Base-by-base conservation (phyloP, 2,888 invertebrate species). In the Nomada goodeniana region DNA sequence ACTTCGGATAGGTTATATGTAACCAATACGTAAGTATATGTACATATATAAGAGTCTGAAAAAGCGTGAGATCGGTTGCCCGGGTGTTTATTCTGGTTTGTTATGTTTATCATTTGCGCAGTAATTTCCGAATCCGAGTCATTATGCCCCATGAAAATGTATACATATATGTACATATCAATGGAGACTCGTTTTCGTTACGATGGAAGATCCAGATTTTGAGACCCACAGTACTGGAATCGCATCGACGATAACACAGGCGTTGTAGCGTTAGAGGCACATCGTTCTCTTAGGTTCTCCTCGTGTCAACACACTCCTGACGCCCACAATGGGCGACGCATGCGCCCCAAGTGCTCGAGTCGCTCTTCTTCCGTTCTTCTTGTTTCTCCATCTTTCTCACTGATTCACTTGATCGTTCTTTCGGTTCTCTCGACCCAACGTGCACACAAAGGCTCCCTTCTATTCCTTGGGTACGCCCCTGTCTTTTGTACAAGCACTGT, bases 241-340 rank as follows among this genome's bases (percentile, higher is more conserved):
- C 76, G 63, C 77, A 83, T 85, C 81, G 78, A 79, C 83, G 86
- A 85, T 80, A 85, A 86, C 85, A 80, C 85, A 64, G 75, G 78
- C 87, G 77, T 82, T 78, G 83, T 83, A 80, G 87, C 81, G 77
- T 84, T 85, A 82, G 83, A 83, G 82, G 72, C 80, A 77, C 83
- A 57, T 81, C 74, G 83, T 53, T 87, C 82, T 76, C 68, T 85
- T 65, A 67, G 64, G 57, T 63, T 82, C 73, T 69, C 81, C 73
- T 69, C 81, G 82, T 88, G 88, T 88, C 88, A 88, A 86, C 88
- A 88, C 86, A 81, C 86, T 86, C 86, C 78, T 86, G 81, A 89
- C 88, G 85, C 88, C 86, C 86, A 88, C 87, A 67, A 86, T 68
- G 85, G 73, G 80, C 86, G 82, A 88, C 88, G 88, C 88, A 88